Evolutionary conservation across 2,797 vertebrate species (phyloP).

Genomic region (Trichosurus vulpecula): DNA sequence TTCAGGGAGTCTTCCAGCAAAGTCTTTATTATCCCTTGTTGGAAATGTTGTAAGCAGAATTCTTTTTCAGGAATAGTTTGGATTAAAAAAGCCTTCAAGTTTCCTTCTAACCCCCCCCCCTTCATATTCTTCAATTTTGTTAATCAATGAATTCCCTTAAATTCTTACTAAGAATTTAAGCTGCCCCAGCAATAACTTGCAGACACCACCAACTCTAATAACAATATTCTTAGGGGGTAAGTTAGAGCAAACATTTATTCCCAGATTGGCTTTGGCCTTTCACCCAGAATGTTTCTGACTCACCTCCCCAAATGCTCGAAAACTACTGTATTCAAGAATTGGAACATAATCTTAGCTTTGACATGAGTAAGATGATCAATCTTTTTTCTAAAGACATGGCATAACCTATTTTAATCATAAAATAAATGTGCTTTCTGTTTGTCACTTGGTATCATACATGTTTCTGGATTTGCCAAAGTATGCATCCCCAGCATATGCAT

Average conservation of each 20-base stretch:
- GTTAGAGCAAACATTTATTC: background rate
- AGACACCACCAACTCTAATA: background rate
- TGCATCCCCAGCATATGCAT: background rate
- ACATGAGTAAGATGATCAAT: background rate
- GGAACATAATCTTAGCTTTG: background rate
- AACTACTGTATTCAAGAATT: background rate
- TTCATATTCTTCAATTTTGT: background rate
- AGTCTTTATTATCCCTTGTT: background rate
- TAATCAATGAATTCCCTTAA: background rate
- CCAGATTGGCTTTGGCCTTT: background rate
- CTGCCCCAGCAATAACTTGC: background rate
- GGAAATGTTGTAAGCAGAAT: background rate
- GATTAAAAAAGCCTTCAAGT: background rate
- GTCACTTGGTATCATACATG: background rate
- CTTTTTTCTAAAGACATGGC: background rate
- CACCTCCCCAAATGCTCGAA: background rate
- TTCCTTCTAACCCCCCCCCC: background rate
- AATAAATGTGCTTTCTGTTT: background rate
- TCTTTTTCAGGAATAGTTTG: background rate
- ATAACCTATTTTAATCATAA: background rate
- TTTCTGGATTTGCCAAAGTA: background rate
- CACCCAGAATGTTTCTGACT: background rate
- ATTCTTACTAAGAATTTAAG: background rate
- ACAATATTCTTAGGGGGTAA: background rate
- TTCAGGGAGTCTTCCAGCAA: background rate